Percentiles rank a stretch among this genome's conserved stretches.
phyloP scores from a whole-genome alignment of 2,888 invertebrate species.

The Stenodera caucasica region DNA sequence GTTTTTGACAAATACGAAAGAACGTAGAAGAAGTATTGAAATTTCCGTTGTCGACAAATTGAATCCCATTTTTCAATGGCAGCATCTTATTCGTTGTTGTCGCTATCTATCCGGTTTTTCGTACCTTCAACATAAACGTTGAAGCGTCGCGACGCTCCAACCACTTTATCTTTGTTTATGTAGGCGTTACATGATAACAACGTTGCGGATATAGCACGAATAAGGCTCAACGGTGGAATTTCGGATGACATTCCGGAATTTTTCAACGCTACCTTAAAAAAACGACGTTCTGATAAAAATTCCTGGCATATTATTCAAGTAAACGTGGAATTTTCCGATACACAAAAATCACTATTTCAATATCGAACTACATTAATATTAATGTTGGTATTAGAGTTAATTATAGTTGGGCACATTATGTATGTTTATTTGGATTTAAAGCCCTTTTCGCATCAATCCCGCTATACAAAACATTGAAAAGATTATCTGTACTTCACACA shows the following conservation, averaged over 20 bases:
- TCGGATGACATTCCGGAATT: background rate
- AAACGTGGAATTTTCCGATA: background rate
- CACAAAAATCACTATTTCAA: background rate
- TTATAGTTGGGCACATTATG: background rate
- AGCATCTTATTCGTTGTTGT: slow-evolving; percentile 31
- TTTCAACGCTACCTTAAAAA: background rate
- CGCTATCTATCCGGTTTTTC: background rate
- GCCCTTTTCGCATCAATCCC: background rate
- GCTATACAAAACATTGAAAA: slow-evolving; percentile 14
- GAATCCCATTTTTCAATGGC: slow-evolving; percentile 44
- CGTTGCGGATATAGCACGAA: slow-evolving; percentile 12
- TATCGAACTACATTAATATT: slow-evolving; percentile 1
- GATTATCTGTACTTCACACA: slow-evolving; percentile 19
- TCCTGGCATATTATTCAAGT: background rate
- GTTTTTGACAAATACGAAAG: too few relatives aligned
- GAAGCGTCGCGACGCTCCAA: slow-evolving; percentile 7
- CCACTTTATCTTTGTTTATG: slow-evolving; percentile 34
- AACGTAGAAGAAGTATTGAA: slow-evolving; percentile 16
- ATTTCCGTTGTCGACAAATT: slow-evolving; percentile 46
- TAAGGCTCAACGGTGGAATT: background rate
- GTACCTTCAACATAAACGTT: background rate
- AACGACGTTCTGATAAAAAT: background rate
- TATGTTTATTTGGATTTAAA: slow-evolving; percentile 1
- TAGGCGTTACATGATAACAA: slow-evolving; percentile 27
- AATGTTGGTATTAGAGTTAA: background rate